phyloP scores from a whole-genome alignment of 2,113 vertebrate species.

The Nestor notabilis region DNA sequence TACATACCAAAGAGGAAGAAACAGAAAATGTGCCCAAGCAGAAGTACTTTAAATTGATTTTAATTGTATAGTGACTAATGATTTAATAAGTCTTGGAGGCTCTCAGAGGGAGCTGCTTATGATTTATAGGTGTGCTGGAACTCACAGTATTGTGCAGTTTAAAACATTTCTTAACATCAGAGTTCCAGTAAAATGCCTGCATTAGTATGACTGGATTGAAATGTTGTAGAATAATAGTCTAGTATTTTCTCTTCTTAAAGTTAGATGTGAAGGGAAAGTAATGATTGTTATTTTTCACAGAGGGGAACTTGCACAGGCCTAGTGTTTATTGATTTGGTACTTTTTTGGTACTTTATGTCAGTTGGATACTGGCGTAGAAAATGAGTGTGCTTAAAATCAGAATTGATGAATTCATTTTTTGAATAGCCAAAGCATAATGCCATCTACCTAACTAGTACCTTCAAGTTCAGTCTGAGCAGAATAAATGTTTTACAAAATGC shows the following conservation, averaged over 20 bases:
- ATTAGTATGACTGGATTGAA: background rate
- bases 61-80: background rate
- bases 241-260: background rate
- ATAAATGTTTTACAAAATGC: background rate
- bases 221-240: background rate
- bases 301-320: background rate
- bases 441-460: background rate
- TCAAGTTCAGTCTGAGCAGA: background rate
- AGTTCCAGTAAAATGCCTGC: background rate
- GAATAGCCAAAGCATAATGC: background rate
- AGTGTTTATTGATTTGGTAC: background rate
- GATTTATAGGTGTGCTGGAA: background rate
- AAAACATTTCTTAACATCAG: background rate
- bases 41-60: constrained; percentile 75
- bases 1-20: constrained; percentile 68
- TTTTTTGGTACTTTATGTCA: background rate
- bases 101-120: background rate
- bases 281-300: background rate
- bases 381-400: background rate
- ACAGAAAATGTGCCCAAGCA: constrained; percentile 71
- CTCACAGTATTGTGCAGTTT: background rate
- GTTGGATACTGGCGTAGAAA: background rate
- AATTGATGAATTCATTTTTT: background rate
- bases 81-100: background rate
- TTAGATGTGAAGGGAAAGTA: background rate